Evolutionary conservation across 2,888 invertebrate species (phyloP).

Genomic region (Notodonta ziczac): DNA sequence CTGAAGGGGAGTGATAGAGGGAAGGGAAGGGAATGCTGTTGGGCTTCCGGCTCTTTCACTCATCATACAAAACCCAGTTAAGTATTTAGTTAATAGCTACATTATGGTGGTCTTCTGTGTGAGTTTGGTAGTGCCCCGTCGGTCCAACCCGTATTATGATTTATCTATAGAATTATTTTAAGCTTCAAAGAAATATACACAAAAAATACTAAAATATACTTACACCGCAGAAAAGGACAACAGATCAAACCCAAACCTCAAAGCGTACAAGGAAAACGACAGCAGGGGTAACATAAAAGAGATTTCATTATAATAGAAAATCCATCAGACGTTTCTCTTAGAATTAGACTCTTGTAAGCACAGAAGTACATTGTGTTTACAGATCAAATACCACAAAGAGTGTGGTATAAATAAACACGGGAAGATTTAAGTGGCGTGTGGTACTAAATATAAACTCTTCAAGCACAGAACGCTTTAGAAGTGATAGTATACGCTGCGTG

Average conservation of each 20-base stretch:
- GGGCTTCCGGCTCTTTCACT: no score
- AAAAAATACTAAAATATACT: no score
- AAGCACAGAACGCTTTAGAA: slow-evolving; percentile 1
- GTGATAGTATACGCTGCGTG: no score
- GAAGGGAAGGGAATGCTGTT: no score
- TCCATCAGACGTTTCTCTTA: slow-evolving; percentile 13
- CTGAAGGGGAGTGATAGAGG: no score
- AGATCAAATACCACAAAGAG: slow-evolving; percentile 37
- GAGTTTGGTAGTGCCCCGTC: no score
- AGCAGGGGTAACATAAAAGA: slow-evolving; percentile 12
- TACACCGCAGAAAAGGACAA: background rate
- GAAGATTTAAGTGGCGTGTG: slow-evolving; percentile 23
- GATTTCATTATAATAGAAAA: slow-evolving; percentile 15
- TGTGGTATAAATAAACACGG: slow-evolving; percentile 28
- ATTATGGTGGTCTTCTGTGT: no score
- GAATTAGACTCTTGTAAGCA: slow-evolving; percentile 9
- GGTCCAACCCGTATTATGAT: no score
- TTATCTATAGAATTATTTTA: no score
- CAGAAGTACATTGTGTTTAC: slow-evolving; percentile 25
- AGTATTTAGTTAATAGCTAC: no score
- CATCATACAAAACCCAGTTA: no score
- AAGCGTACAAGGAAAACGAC: slow-evolving; percentile 9
- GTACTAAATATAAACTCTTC: slow-evolving; percentile 5
- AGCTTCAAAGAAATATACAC: no score
- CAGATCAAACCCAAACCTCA: slow-evolving; percentile 9